phyloP scores from a whole-genome alignment of 1,140 invertebrate species.

The Diabrotica virgifera region DNA sequence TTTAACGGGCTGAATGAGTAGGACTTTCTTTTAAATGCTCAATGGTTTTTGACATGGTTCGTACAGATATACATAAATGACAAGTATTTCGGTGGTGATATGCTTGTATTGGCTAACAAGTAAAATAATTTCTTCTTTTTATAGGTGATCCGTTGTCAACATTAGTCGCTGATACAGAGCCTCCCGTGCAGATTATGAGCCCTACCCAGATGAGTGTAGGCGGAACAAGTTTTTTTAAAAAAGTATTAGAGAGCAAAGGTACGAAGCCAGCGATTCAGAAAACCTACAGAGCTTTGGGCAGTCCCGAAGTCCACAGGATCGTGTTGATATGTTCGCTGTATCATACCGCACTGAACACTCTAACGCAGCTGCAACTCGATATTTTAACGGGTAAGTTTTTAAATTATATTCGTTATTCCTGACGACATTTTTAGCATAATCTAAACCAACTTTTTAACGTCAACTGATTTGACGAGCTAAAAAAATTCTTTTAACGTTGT shows the following conservation, averaged over 20 bases:
- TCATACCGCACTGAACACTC: conserved; percentile 82
- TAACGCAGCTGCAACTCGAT: conserved; percentile 89
- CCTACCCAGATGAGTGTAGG: conserved; percentile 48
- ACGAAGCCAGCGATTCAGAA: conserved; percentile 60
- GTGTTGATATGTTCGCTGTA: conserved; percentile 87
- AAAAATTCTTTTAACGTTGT: no score
- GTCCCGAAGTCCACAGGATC: conserved; percentile 75
- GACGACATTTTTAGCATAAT: no score
- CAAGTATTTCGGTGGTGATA: no score
- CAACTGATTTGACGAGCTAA: no score
- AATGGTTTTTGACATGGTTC: no score
- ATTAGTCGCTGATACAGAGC: conserved; percentile 51
- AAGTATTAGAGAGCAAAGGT: conserved; percentile 53
- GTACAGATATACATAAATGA: no score
- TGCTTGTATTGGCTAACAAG: no score
- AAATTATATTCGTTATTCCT: no score
- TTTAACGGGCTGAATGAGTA: no score
- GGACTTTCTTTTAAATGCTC: no score
- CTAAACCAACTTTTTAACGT: no score
- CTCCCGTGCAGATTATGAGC: conserved; percentile 33
- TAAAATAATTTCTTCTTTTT: conserved; percentile 17
- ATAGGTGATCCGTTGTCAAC: conserved; percentile 52
- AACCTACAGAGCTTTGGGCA: conserved; percentile 70
- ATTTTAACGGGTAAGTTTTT: conserved; percentile 82
- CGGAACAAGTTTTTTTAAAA: conserved; percentile 51